These are phyloP conservation scores for Rhinolophus ferrumequinum DNA, from an alignment of 2,113 vertebrate genomes.

Conservation along the genomic window DNA sequence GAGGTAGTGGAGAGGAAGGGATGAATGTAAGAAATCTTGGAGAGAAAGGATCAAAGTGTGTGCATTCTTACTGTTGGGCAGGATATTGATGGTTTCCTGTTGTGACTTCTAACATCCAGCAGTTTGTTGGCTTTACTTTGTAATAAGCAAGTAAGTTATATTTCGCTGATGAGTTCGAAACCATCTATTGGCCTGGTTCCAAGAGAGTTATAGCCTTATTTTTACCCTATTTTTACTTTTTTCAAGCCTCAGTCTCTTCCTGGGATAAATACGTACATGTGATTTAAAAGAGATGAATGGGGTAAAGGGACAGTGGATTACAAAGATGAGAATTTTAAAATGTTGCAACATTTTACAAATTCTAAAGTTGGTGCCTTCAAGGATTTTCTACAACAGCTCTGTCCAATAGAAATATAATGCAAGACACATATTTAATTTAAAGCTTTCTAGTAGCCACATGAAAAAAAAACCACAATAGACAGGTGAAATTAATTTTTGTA, in stretches of 20 bases:
- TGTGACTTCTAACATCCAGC: background rate
- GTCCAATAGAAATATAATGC: background rate
- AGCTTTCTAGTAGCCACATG: background rate
- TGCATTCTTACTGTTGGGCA: background rate
- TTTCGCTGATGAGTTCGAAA: background rate
- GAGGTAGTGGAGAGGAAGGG: background rate
- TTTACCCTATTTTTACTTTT: background rate
- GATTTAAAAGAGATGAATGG: conserved; percentile 20
- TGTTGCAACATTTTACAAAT: background rate
- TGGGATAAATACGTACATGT: background rate
- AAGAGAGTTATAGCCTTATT: background rate
- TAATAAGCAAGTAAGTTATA: conserved; percentile 2
- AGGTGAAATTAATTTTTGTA: background rate
- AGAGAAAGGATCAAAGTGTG: background rate
- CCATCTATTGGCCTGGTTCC: background rate
- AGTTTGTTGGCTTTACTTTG: conserved; percentile 5
- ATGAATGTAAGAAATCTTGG: background rate
- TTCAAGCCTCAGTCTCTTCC: background rate
- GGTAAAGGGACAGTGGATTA: background rate
- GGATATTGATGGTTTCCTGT: background rate
- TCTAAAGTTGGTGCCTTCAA: background rate
- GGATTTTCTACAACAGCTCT: background rate
- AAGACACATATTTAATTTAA: background rate
- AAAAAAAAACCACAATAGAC: background rate
- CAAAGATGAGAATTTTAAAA: background rate